Evolutionary conservation across 1,140 invertebrate species (phyloP).

Genomic region (Leucophenga varia): DNA sequence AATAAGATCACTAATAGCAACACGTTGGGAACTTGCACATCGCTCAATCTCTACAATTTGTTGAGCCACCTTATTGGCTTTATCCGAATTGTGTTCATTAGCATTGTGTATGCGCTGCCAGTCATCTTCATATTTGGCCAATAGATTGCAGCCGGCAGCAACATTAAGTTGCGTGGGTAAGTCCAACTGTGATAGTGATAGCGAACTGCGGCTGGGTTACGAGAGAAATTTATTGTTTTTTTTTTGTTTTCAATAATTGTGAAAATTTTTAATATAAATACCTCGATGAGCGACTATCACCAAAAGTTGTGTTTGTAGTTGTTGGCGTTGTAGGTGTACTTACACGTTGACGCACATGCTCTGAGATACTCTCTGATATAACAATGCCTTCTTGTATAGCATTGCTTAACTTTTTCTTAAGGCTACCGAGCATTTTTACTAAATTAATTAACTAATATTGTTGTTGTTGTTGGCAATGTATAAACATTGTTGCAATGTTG

Average conservation of each 20-base stretch:
- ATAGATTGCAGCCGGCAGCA: slow-evolving; percentile 39
- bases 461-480: too few relatives aligned
- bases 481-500: too few relatives aligned
- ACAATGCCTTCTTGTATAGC: slow-evolving; percentile 44
- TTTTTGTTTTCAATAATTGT: slow-evolving; percentile 9
- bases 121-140: slow-evolving; percentile 47
- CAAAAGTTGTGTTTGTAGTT: slow-evolving; percentile 15
- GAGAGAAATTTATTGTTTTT: too few relatives aligned
- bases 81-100: slow-evolving; percentile 65
- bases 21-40: slow-evolving; percentile 60
- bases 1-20: slow-evolving; percentile 60
- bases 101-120: slow-evolving; percentile 67
- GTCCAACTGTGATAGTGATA: neutral
- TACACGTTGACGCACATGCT: slow-evolving; percentile 46
- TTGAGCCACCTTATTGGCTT: slow-evolving; percentile 63
- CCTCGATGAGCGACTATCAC: slow-evolving; percentile 26
- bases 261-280: slow-evolving; percentile 18
- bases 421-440: slow-evolving; percentile 44
- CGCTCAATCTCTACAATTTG: slow-evolving; percentile 61
- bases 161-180: slow-evolving; percentile 41
- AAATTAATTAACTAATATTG: too few relatives aligned
- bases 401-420: slow-evolving; percentile 46
- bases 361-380: slow-evolving; percentile 46
- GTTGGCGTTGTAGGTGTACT: slow-evolving; percentile 15
- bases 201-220: slow-evolving; percentile 13